Conservation (phyloP, 2,888 invertebrate genomes). For the Agrotis ipsilon region DNA sequence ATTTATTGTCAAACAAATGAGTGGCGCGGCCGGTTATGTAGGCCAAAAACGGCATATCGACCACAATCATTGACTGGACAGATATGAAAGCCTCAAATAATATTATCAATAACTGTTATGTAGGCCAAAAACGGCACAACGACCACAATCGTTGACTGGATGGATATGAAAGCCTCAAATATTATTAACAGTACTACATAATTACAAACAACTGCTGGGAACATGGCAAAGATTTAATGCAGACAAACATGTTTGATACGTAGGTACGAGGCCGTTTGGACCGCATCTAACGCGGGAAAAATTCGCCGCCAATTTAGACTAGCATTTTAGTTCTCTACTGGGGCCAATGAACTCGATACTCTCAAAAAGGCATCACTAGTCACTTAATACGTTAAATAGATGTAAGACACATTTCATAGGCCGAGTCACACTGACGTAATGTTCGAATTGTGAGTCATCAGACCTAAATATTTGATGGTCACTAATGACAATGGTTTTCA, state of each 20-base stretch:
- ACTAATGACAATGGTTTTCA: slow-evolving; percentile 20
- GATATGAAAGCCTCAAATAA: slow-evolving; percentile 64
- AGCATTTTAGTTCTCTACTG: slow-evolving; percentile 51
- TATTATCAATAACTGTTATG: slow-evolving; percentile 56
- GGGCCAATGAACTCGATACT: slow-evolving; percentile 34
- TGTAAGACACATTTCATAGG: slow-evolving; percentile 30
- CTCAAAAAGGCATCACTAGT: slow-evolving; percentile 12
- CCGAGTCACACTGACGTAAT: slow-evolving; percentile 15
- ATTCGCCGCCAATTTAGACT: slow-evolving; percentile 61
- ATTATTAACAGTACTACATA: slow-evolving; percentile 57
- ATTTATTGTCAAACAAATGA: slow-evolving; percentile 44
- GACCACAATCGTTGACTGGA: slow-evolving; percentile 36
- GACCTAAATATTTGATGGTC: slow-evolving; percentile 39
- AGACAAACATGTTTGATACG: slow-evolving; percentile 32
- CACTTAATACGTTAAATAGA: slow-evolving; percentile 26
- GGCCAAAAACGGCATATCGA: slow-evolving; percentile 23
- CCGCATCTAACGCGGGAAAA: slow-evolving; percentile 26
- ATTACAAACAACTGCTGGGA: slow-evolving; percentile 62
- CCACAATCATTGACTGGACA: slow-evolving; percentile 45
- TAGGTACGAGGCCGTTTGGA: slow-evolving; percentile 31
- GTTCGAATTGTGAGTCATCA: slow-evolving; percentile 35
- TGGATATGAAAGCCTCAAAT: slow-evolving; percentile 64
- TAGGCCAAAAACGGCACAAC: slow-evolving; percentile 25
- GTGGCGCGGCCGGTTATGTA: slow-evolving; percentile 15
- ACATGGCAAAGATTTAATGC: slow-evolving; percentile 61